A percentile compares a stretch with the other conserved stretches of the same genome.
Conservation (phyloP, 2,888 invertebrate species). For the Drosophila paracracens region DNA sequence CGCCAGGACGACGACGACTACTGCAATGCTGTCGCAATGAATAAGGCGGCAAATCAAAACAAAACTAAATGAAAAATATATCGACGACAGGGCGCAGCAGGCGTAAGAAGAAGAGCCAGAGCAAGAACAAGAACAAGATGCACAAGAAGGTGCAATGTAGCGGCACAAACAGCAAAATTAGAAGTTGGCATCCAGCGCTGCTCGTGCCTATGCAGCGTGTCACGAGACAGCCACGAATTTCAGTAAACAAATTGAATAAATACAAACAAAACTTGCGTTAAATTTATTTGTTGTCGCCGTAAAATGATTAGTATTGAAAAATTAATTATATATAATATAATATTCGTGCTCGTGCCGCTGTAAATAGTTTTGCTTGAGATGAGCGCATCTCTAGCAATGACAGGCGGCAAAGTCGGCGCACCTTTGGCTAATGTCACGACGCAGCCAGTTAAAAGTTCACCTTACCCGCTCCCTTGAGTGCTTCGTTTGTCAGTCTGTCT, state of each 20-base stretch:
- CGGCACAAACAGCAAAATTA: slow-evolving; percentile 74
- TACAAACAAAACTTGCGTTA: background rate
- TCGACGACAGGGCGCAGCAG: slow-evolving; percentile 64
- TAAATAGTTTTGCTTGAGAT: background rate
- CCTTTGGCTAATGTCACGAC: slow-evolving; percentile 74
- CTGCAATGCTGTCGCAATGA: slow-evolving; percentile 81
- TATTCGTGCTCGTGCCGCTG: background rate
- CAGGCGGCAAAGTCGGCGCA: slow-evolving; percentile 61
- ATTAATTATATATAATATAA: background rate
- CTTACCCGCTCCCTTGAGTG: slow-evolving; percentile 44
- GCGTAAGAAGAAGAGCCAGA: slow-evolving; percentile 8
- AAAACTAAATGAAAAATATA: slow-evolving; percentile 79
- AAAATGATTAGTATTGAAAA: background rate
- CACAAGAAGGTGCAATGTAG: slow-evolving; percentile 58
- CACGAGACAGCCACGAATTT: slow-evolving; percentile 18
- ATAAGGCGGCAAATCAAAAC: slow-evolving; percentile 81
- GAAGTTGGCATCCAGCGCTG: slow-evolving; percentile 47
- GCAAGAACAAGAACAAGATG: slow-evolving; percentile 1
- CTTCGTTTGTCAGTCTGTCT: slow-evolving; percentile 7
- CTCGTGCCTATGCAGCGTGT: slow-evolving; percentile 19
- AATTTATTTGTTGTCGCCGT: background rate
- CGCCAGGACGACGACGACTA: slow-evolving; percentile 68
- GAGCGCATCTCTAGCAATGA: slow-evolving; percentile 33
- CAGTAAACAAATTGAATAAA: background rate
- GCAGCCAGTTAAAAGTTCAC: slow-evolving; percentile 73